Evolutionary conservation across 1,140 invertebrate species (phyloP).

Genomic region (Drosophila persimilis): DNA sequence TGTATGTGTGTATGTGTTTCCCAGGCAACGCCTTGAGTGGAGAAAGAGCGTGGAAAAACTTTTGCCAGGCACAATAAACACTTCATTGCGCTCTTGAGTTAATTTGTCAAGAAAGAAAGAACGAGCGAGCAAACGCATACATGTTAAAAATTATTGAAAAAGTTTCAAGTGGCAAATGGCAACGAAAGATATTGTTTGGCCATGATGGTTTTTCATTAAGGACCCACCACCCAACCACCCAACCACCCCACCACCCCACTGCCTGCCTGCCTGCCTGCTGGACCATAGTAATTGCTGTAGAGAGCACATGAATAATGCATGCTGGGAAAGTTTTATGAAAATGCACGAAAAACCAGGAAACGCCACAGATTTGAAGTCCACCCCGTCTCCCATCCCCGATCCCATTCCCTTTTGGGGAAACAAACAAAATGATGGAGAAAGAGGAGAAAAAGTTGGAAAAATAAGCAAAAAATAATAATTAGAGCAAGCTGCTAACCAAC

Average conservation of each 20-base stretch:
- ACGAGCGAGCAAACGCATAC: conserved; percentile 29
- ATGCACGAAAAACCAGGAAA: conserved; percentile 45
- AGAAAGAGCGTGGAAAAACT: conserved; percentile 37
- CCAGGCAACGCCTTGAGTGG: conserved; percentile 28
- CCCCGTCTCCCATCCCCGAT: no score
- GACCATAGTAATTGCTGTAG: conserved; percentile 62
- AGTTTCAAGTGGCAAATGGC: conserved; percentile 57
- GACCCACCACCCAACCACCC: neutral
- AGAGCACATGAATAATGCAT: conserved; percentile 70
- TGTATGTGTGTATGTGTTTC: neutral
- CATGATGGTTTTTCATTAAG: conserved; percentile 69
- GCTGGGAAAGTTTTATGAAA: conserved; percentile 71
- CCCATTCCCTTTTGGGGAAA: conserved; percentile 26
- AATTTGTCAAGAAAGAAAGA: conserved; percentile 69
- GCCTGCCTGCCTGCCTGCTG: neutral
- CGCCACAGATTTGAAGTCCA: conserved; percentile 2
- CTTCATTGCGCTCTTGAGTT: conserved; percentile 78
- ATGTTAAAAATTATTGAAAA: conserved; percentile 73
- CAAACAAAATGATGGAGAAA: conserved; percentile 21
- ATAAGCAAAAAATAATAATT: conserved; percentile 32
- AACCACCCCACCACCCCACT: no score
- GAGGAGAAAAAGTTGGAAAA: conserved; percentile 5
- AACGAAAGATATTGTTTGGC: conserved; percentile 27
- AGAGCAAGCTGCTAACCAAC: conserved; percentile 32
- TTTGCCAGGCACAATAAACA: conserved; percentile 70